Base-by-base conservation (phyloP, 2,797 vertebrate species). In the Takifugu rubripes region DNA sequence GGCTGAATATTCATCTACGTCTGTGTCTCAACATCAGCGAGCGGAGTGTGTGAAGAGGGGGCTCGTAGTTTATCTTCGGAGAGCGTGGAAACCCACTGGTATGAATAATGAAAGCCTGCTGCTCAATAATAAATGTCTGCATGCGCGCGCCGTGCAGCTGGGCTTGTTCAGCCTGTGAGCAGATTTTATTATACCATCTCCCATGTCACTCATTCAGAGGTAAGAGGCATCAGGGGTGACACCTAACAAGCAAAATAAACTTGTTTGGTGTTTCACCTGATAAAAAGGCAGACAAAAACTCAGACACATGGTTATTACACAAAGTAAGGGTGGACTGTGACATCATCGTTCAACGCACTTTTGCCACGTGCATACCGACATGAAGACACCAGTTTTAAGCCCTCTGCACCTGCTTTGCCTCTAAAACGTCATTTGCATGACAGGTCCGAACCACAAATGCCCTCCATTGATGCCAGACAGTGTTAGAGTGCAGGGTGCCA, bases 91-190 rank as follows among this genome's bases (percentile, higher is more conserved):
- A 82, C 73, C 70, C 72, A 77, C 52, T 43, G 59, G 56, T 64
- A 86, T 88, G 79, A 89, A 89, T 88, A 87, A 89, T 88, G 70
- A 83, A 88, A 68, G 72, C 59, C 56, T 44, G 52, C 75, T 78
- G 68, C 73, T 88, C 78, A 86, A 85, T 88, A 86, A 88, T 88
- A 78, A 70, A 90, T 85, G 88, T 59, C 77, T 70, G 74, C 67
- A 81, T 53, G 74, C 71, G 70, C 42, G 49, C 71, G 56, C 77
- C 56, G 73, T 64, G 61, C 74, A 79, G 74, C 78, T 75, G 79
- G 5, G 26, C 77, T 75, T 79, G 78, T 84, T 86, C 75, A 66
- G 83, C 74, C 77, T 76, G 54, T 57, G 76, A 81, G 80, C 74
- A 48, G 74, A 74, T 76, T 72, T 83, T 72, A 83, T 84, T 79